These are phyloP conservation scores for Agrilus planipennis DNA, from an alignment of 1,140 invertebrate genomes.

Conservation along the genomic window DNA sequence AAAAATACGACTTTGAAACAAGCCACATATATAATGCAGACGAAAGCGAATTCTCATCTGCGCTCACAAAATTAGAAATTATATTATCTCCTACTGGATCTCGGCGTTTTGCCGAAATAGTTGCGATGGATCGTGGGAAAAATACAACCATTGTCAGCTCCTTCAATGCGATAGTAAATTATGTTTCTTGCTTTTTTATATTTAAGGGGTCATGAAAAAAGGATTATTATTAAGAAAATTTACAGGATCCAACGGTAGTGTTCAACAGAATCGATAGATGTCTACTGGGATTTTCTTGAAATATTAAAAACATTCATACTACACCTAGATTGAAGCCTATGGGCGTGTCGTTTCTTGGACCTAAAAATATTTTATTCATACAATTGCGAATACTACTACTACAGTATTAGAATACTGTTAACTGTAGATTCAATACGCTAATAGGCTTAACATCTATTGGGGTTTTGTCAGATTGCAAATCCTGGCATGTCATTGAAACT, in stretches of 20 bases:
- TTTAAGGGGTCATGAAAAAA: too few relatives aligned
- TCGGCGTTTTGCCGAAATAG: neutral
- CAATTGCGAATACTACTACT: too few relatives aligned
- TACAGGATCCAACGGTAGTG: too few relatives aligned
- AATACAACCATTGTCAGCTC: constrained; percentile 4
- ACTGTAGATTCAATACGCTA: too few relatives aligned
- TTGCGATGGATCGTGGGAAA: neutral
- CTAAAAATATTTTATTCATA: neutral
- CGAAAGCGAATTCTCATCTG: constrained; percentile 2
- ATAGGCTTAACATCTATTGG: too few relatives aligned
- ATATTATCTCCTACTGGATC: neutral
- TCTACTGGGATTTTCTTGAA: constrained; percentile 14
- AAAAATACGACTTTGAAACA: neutral
- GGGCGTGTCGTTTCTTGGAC: constrained; percentile 17
- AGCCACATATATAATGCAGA: constrained; percentile 6
- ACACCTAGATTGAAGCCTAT: constrained; percentile 23
- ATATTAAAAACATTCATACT: constrained; percentile 16
- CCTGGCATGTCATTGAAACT: too few relatives aligned
- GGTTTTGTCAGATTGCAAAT: too few relatives aligned
- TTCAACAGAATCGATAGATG: too few relatives aligned
- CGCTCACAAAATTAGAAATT: constrained; percentile 2
- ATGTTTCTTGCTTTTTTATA: too few relatives aligned
- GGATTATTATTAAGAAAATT: too few relatives aligned
- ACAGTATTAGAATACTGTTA: too few relatives aligned
- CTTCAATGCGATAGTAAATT: too few relatives aligned